Base-by-base conservation (phyloP, 2,888 invertebrate species). In the Tipula vernalis region DNA sequence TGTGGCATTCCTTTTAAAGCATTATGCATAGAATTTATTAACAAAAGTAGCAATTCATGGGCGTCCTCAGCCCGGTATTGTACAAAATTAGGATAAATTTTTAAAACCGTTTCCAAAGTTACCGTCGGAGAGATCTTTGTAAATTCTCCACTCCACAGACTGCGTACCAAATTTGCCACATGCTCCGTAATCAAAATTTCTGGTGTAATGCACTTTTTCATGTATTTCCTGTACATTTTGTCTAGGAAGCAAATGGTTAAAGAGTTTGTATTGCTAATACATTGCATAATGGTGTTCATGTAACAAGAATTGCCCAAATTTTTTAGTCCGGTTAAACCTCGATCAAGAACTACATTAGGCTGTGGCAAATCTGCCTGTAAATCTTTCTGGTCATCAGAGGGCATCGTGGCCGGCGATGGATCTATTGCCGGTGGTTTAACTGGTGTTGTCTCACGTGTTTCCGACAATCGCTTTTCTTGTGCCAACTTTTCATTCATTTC, bases 231-330 rank as follows among this genome's bases (percentile, higher is more conserved):
- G 90, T 96, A 97, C 88, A 92, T 92, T 88, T 95, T 95, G 86
- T 94, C 94, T 89, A 95, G 94, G 91, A 98, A 97, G 92, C 96
- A 97, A 8, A 94, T 93, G 86, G 95, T 94, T 87, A 98, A 92
- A 10, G 94, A 93, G 10, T 94, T 94, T 1, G 98, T 96, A 92
- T 97, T 97, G 91, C 96, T 96, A 86, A 99, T 92, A 89, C 98
- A 98, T 91, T 99, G 99, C 88, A 99, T 94, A 88, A 98, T 96
- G 86, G 97, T 96, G 92, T 98, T 99, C 98, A 98, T 98, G 91
- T 98, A 99, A 92, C 99, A 99, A 0, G 98, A 98, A 92, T 99
- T 99, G 86, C 97, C 97, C 36, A 98, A 93, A 92, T 99, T 99
- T 90, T 96, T 95, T 86, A 99, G 92, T 2, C 98, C 98, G 2